Evolutionary conservation across 2,888 invertebrate species (phyloP).

Genomic region (Amblyjoppa proteus): DNA sequence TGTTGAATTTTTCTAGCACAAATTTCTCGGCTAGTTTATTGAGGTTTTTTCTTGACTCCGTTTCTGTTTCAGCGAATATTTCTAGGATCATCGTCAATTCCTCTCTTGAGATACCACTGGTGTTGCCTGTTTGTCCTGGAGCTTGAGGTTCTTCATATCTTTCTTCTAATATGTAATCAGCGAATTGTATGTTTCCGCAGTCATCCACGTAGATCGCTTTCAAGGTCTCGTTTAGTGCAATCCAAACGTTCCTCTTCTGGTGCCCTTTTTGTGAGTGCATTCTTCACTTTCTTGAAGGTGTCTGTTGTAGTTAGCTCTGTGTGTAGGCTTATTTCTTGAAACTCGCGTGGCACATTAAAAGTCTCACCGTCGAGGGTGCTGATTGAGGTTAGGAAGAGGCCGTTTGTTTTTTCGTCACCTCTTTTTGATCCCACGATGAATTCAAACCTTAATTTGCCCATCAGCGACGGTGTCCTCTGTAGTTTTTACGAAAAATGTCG

Average conservation of each 20-base stretch:
- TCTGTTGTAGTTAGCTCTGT: slow-evolving; percentile 34
- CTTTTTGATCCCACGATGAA: slow-evolving; percentile 27
- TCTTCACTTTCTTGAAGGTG: slow-evolving; percentile 52
- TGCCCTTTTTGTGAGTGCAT: slow-evolving; percentile 46
- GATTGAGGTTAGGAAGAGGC: slow-evolving; percentile 57
- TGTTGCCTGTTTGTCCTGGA: slow-evolving; percentile 28
- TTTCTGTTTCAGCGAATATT: slow-evolving; percentile 37
- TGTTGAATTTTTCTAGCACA: slow-evolving; percentile 18
- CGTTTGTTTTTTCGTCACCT: slow-evolving; percentile 54
- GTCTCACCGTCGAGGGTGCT: slow-evolving; percentile 24
- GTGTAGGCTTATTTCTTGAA: slow-evolving; percentile 40
- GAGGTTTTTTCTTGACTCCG: not conserved
- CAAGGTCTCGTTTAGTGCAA: slow-evolving; percentile 24
- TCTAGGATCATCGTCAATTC: slow-evolving; percentile 38
- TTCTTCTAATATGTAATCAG: slow-evolving; percentile 36
- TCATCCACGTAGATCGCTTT: slow-evolving; percentile 44
- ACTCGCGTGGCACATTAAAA: slow-evolving; percentile 37
- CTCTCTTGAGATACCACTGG: slow-evolving; percentile 38
- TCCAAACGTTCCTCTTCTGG: slow-evolving; percentile 52
- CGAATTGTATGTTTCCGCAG: slow-evolving; percentile 47
- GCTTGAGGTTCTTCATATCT: slow-evolving; percentile 39
- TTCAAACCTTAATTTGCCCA: slow-evolving; percentile 43
- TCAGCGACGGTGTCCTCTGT: slow-evolving; percentile 13
- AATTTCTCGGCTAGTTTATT: slow-evolving; percentile 36
- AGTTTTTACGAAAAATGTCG: slow-evolving; percentile 41